Evolutionary conservation across 2,797 vertebrate genomes (phyloP), one percentile per base, ranked within the genome.

Genomic region (Pipistrellus pygmaeus): DNA sequence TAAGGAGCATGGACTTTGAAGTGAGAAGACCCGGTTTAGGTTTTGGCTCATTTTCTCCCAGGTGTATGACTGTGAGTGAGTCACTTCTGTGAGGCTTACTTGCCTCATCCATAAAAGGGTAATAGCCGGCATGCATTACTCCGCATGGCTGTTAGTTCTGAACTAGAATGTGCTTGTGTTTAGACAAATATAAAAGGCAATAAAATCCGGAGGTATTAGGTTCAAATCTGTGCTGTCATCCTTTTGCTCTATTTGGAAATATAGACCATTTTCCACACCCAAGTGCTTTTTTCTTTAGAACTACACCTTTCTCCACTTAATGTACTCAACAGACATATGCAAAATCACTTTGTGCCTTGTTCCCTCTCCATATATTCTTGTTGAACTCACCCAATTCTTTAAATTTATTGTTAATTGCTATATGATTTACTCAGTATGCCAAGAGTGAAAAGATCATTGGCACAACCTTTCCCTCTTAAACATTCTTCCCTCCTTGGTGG

Each of bases 91-190:
- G 38, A 82, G 68, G 3, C 23, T 92, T 90, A 21, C 3, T 80
- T 84, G 30, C 32, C 53, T 86, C 75, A 46, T 69, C 20, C 93
- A 15, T 69, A 57, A 90, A 86, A 85, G 62, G 30, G 66, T 21
- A 41, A 71, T 14, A 78, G 8, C 23, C 60, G 8, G 21, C 25
- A 48, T 48, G 3, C 13, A 12, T 81, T 75, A 78, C 27, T 90
- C 27, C 69, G 46, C 11, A 13, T 32, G 35, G 18, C 32, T 81
- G 12, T 72, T 84, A 85, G 8, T 78, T 87, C 23, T 82, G 87
- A 91, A 20, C 14, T n/a, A 82, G 55, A 91, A 75, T 55, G 44
- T 77, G 8, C 20, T 60, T 93, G 1, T 44, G 91, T 10, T 87
- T 72, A 44, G 0, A 48, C 17, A 93, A 30, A 46, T 80, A 14